A percentile compares a stretch with the other conserved stretches of the same genome.
Evolutionary conservation across 2,113 vertebrate species (phyloP).

Genomic region (Erythrocebus patas): DNA sequence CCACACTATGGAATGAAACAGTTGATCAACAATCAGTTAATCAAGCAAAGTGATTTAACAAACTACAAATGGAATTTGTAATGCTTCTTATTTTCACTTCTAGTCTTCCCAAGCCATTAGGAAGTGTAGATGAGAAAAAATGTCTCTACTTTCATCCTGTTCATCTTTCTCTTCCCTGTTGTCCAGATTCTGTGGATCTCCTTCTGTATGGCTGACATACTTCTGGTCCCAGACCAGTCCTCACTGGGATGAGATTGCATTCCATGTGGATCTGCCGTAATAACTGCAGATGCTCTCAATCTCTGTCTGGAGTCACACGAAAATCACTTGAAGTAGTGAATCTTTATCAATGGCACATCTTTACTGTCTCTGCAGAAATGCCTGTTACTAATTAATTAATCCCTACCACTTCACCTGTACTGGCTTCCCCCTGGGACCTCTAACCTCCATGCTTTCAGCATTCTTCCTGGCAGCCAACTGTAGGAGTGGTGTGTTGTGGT

Average conservation of each 20-base stretch:
- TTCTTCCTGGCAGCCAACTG: neutral
- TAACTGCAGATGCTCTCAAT: neutral
- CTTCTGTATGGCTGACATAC: neutral
- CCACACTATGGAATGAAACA: neutral
- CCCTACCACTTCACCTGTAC: neutral
- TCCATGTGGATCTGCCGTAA: neutral
- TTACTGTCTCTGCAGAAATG: neutral
- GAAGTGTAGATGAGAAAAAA: neutral
- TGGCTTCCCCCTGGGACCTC: neutral
- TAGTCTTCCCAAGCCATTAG: neutral
- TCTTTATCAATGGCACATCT: neutral
- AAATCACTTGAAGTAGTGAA: neutral
- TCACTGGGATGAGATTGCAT: neutral
- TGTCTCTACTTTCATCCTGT: neutral
- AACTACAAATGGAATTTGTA: neutral
- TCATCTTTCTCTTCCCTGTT: neutral
- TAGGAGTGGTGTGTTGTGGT: neutral
- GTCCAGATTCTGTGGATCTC: neutral
- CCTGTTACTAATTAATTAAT: neutral
- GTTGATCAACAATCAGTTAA: neutral
- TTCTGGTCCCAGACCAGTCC: neutral
- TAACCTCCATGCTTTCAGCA: neutral
- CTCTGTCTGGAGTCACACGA: neutral
- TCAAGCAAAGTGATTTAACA: slow-evolving; percentile 38
- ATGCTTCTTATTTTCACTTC: neutral